These are phyloP conservation scores for Drosophila ironensis DNA, from an alignment of 1,140 invertebrate species.

Conservation along the genomic window DNA sequence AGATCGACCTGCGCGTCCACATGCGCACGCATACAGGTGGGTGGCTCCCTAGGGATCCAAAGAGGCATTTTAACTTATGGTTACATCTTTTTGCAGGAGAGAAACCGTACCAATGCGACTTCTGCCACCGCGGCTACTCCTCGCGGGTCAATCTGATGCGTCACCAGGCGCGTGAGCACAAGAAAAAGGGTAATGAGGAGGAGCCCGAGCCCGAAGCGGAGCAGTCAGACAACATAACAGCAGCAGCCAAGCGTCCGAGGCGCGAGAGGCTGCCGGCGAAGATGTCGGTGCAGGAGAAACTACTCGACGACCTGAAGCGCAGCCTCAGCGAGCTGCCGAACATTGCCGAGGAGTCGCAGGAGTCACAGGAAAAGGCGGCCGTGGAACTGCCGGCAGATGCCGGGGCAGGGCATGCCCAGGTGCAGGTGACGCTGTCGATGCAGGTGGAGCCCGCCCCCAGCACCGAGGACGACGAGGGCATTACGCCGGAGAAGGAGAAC, in stretches of 20 bases:
- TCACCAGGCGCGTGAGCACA: constrained; percentile 70
- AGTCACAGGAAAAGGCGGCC: not conserved
- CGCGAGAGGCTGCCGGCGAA: constrained; percentile 61
- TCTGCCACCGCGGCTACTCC: constrained; percentile 68
- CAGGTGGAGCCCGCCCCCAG: constrained; percentile 59
- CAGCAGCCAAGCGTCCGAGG: constrained; percentile 38
- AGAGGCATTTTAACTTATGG: not conserved
- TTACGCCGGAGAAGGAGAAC: constrained; percentile 67
- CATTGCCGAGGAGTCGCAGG: constrained; percentile 41
- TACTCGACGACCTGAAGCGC: constrained; percentile 48
- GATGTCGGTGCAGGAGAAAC: constrained; percentile 59
- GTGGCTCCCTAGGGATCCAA: constrained; percentile 4
- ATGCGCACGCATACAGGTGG: constrained; percentile 85
- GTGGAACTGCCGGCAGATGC: constrained; percentile 48
- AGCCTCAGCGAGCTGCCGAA: constrained; percentile 41
- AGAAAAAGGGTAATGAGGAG: constrained; percentile 4
- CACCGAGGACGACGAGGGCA: constrained; percentile 36
- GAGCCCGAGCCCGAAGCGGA: not conserved
- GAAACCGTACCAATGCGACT: constrained; percentile 67
- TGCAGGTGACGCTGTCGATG: constrained; percentile 74
- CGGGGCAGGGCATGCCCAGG: constrained; percentile 55
- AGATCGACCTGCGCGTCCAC: constrained; percentile 83
- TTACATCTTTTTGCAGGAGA: constrained; percentile 39
- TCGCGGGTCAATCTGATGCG: constrained; percentile 67
- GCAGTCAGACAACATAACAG: constrained; percentile 9